phyloP scores from a whole-genome alignment of 2,797 vertebrate species.

The Girardinus metallicus region DNA sequence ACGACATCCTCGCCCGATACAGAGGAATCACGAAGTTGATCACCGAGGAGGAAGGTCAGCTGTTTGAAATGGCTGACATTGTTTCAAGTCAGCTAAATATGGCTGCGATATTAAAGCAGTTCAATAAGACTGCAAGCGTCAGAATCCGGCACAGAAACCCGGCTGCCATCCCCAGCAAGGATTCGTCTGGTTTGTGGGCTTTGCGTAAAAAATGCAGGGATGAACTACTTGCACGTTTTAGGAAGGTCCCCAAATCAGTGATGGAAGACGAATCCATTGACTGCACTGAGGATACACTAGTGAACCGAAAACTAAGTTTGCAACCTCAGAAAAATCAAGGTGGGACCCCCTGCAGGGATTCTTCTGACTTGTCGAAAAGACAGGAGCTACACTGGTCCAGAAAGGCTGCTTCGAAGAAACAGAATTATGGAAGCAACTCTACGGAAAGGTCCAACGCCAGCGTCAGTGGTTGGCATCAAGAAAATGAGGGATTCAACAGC shows the following conservation, averaged over 20 bases:
- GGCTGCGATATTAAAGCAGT: background rate
- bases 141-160: background rate
- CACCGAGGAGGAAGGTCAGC: background rate
- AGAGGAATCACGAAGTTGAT: conserved; percentile 2
- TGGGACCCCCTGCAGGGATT: background rate
- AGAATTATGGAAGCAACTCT: background rate
- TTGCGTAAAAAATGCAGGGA: background rate
- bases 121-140: background rate
- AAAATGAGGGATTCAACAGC: background rate
- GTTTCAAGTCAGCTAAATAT: background rate
- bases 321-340: background rate
- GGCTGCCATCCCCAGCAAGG: background rate
- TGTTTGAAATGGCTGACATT: background rate
- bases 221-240: background rate
- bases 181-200: background rate
- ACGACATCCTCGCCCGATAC: background rate
- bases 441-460: background rate
- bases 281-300: background rate
- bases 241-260: background rate
- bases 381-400: background rate
- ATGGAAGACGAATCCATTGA: background rate
- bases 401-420: background rate
- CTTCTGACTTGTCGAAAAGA: background rate
- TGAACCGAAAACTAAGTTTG: background rate
- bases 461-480: background rate